Percentiles rank a stretch among this genome's conserved stretches.
phyloP scores from a whole-genome alignment of 2,888 invertebrate genomes.

The Drosophila mimetica region DNA sequence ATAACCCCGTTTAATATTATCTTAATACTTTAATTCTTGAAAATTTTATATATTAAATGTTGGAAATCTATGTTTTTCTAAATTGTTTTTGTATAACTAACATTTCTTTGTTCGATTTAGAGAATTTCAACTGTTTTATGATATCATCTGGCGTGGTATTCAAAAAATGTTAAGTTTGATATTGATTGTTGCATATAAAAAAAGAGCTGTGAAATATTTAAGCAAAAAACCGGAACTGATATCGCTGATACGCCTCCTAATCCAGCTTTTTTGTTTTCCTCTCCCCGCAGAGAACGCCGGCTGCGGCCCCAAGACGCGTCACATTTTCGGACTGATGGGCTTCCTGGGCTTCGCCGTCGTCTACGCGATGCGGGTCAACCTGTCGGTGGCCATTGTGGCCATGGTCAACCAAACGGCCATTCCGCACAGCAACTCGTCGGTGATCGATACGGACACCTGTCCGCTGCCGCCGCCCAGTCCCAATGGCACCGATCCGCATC shows the following conservation, averaged over 20 bases:
- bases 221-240: background rate
- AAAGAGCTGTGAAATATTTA: background rate
- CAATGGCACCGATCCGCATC: conserved; percentile 50
- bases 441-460: conserved; percentile 85
- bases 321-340: conserved; percentile 92
- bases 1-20: too few species aligned
- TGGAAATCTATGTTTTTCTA: too few species aligned
- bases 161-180: background rate
- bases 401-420: conserved; percentile 93
- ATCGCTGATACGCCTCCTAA: conserved; percentile 38
- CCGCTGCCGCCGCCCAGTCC: conserved; percentile 84
- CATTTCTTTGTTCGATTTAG: background rate
- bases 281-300: background rate
- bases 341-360: conserved; percentile 95
- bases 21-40: too few species aligned
- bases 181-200: background rate
- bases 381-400: conserved; percentile 97
- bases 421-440: conserved; percentile 85
- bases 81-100: too few species aligned
- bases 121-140: background rate
- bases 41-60: too few species aligned
- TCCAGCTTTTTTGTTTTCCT: background rate
- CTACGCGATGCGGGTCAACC: conserved; percentile 95
- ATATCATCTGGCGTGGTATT: background rate
- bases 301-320: conserved; percentile 87